Percentiles rank a stretch among this genome's conserved stretches.
phyloP scores from a whole-genome alignment of 2,888 invertebrate genomes.

The Lasioglossum malachurum region DNA sequence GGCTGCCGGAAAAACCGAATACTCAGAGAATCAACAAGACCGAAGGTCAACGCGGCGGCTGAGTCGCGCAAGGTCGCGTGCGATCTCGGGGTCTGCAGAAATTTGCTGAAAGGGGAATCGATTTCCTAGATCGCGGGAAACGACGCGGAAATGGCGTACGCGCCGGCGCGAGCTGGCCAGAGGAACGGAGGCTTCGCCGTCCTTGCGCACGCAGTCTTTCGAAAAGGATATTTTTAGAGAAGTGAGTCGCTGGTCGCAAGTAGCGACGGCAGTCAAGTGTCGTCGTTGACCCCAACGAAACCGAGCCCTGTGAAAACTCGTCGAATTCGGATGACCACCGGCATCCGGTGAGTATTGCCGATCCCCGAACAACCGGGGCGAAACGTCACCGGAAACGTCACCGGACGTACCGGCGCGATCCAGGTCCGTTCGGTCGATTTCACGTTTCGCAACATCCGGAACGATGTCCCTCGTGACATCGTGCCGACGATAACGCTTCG shows the following conservation, averaged over 20 bases:
- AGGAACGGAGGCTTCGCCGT: constrained; percentile 31
- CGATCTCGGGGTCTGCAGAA: constrained; percentile 6
- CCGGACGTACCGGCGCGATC: background rate
- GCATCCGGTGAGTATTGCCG: constrained; percentile 53
- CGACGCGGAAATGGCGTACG: constrained; percentile 41
- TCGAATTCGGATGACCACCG: constrained; percentile 44
- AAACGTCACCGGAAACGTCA: background rate
- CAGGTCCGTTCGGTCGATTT: background rate
- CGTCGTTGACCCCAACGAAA: constrained; percentile 62
- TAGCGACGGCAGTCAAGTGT: constrained; percentile 65
- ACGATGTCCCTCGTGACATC: background rate
- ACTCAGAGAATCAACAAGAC: too few relatives aligned
- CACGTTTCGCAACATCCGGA: constrained; percentile 7
- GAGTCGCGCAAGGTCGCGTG: background rate
- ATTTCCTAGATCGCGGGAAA: constrained; percentile 34
- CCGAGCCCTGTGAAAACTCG: constrained; percentile 43
- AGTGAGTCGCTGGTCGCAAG: constrained; percentile 68
- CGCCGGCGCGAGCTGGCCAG: constrained; percentile 54
- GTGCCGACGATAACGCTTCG: background rate
- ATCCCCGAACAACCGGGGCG: background rate
- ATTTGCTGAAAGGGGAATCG: constrained; percentile 10
- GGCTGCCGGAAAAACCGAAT: too few relatives aligned
- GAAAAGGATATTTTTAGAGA: constrained; percentile 73
- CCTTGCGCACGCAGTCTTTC: constrained; percentile 72
- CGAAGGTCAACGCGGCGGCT: background rate